Evolutionary conservation across 2,888 invertebrate species (phyloP).

Genomic region (Callinectes sapidus): DNA sequence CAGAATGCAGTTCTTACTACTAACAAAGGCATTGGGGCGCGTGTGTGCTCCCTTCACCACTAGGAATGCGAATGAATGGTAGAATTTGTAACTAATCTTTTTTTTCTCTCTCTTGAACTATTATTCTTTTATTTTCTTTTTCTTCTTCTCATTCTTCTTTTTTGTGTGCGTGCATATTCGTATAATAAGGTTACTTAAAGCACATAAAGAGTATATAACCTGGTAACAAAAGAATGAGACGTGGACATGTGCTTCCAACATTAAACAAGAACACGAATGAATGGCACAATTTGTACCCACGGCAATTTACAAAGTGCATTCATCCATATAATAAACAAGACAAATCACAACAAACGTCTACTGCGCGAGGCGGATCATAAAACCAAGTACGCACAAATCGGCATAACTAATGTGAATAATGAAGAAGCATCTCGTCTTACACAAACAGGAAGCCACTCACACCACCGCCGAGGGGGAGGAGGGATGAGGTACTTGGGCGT

Average conservation of each 20-base stretch:
- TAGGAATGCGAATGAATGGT: too few relatives aligned
- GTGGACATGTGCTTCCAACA: background rate
- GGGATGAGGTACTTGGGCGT: background rate
- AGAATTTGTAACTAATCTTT: too few relatives aligned
- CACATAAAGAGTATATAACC: background rate
- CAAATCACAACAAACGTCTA: background rate
- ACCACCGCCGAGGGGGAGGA: background rate
- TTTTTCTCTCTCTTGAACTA: too few relatives aligned
- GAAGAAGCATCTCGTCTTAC: background rate
- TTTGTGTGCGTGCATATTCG: background rate
- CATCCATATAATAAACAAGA: background rate
- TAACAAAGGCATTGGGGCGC: background rate
- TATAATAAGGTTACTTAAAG: background rate
- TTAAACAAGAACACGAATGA: background rate
- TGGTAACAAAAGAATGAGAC: background rate
- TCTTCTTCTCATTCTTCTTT: background rate
- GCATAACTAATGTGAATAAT: background rate
- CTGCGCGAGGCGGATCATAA: background rate
- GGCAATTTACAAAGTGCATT: background rate
- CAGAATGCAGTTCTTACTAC: background rate
- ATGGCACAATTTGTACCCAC: background rate
- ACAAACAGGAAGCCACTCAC: background rate
- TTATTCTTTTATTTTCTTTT: background rate
- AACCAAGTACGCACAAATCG: background rate
- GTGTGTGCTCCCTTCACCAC: too few relatives aligned